Evolutionary conservation across 1,140 invertebrate species (phyloP), one percentile per base, ranked within the genome.

Genomic region (Vanessa atalanta): DNA sequence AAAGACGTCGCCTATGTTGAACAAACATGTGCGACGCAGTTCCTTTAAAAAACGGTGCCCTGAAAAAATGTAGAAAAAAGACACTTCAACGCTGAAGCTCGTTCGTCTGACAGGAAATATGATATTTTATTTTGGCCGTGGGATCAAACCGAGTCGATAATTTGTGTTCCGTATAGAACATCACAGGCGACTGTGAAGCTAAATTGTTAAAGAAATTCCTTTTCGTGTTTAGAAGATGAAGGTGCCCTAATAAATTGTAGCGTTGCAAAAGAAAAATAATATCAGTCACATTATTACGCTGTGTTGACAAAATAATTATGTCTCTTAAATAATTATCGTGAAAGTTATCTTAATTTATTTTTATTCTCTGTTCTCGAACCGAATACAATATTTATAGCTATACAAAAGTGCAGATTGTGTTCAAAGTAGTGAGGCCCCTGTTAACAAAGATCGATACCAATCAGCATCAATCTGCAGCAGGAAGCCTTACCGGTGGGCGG

Each of bases 81-180:
- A 75, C 85, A 88, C 86, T 90, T 84, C 64, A 90, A 88, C 80
- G 71, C 85, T 87, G 86, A 91, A 88, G 87, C 88, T 86, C 79
- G 85, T 76, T 79, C 85, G 82, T 66, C 84, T 88, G 86, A 91
- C 90, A 91, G 90, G 90, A 92, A 92, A 92, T 91, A 91, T 92
- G 89, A 92, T 92, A 92, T 90, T 92, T 92, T 91, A 91, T 92
- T 90, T 92, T 89, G 85, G 88, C 86, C 89, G 90, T 91, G 89
- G 89, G 90, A 92, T 90, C 90, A 92, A 92, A 89, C 87, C 83
- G 70, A 86, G 80, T 85, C 88, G 90, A 90, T 92, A 92, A 92
- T 90, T 89, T 89, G 88, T 89, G 87, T 87, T 79, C 81, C 83
- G 82, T 86, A 88, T 83, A 80, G 79, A 85, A 90, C 84, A 86